Evolutionary conservation across 2,888 invertebrate species (phyloP).

Genomic region (Chloromyia formosa): DNA sequence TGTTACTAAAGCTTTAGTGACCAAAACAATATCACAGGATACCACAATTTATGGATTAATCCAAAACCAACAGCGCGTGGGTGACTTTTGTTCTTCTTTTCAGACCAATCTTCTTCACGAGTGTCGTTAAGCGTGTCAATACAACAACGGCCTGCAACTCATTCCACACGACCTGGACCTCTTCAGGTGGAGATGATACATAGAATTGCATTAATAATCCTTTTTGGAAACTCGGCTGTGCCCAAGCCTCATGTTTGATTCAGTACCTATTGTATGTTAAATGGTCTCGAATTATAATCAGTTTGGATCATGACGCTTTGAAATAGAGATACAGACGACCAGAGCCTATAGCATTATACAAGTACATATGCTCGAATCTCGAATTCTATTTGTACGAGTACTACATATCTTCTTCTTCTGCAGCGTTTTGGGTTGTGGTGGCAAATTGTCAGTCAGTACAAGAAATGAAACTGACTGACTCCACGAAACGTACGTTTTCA

Average conservation of each 20-base stretch:
- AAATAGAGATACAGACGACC: conserved; percentile 34
- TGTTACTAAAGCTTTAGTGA: too few species aligned
- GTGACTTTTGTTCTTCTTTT: background rate
- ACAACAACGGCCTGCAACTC: background rate
- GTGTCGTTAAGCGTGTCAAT: background rate
- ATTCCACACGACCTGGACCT: background rate
- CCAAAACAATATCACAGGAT: too few species aligned
- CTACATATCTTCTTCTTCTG: too few species aligned
- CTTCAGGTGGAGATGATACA: conserved; percentile 16
- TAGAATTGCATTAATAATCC: conserved; percentile 23
- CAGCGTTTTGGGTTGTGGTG: too few species aligned
- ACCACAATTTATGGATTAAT: too few species aligned
- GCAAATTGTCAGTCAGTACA: conserved; percentile 9
- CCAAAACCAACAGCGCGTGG: too few species aligned
- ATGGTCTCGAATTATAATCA: conserved; percentile 40
- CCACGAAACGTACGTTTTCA: background rate
- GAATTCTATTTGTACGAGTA: background rate
- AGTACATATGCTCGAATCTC: background rate
- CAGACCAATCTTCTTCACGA: background rate
- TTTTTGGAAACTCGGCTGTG: conserved; percentile 13
- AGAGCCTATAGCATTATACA: background rate
- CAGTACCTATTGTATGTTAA: conserved; percentile 50
- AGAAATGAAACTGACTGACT: background rate
- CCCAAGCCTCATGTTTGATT: conserved; percentile 37
- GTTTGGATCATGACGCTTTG: conserved; percentile 22